Percentiles rank a stretch among this genome's conserved stretches.
Conservation (phyloP, 2,797 vertebrate species). For the Falco biarmicus region DNA sequence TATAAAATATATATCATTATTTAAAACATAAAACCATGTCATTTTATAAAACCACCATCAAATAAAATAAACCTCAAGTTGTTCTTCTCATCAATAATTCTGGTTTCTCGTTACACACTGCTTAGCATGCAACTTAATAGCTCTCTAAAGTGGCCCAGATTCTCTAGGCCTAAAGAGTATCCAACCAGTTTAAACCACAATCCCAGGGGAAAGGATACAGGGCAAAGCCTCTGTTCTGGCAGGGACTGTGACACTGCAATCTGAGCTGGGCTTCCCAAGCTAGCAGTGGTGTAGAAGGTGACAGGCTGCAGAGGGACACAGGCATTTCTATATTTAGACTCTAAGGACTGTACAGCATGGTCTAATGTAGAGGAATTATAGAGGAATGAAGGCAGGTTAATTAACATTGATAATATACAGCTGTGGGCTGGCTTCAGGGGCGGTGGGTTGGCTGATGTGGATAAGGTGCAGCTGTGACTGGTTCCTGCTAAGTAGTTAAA, state of each 20-base stretch:
- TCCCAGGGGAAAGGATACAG: background rate
- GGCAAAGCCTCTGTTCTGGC: background rate
- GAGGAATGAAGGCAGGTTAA: no score
- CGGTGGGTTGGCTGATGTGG: no score
- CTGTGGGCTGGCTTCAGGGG: no score
- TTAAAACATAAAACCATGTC: background rate
- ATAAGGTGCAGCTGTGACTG: no score
- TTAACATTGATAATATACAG: no score
- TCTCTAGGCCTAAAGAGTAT: background rate
- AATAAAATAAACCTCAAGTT: background rate
- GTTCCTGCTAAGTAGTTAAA: no score
- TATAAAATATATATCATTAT: background rate
- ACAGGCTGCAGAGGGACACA: background rate
- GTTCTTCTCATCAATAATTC: background rate
- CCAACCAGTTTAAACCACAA: background rate
- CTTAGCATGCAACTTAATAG: background rate
- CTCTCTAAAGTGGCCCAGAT: background rate
- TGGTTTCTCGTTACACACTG: background rate
- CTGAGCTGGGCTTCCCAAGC: background rate
- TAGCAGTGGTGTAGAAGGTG: rapidly evolving
- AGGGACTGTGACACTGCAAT: background rate
- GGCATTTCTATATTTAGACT: background rate
- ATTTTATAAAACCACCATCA: background rate
- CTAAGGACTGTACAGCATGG: rapidly evolving
- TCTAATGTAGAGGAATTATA: background rate